phyloP scores from a whole-genome alignment of 53 echinoderm and acorn worm species.

The Hippasteria phrygiana region DNA sequence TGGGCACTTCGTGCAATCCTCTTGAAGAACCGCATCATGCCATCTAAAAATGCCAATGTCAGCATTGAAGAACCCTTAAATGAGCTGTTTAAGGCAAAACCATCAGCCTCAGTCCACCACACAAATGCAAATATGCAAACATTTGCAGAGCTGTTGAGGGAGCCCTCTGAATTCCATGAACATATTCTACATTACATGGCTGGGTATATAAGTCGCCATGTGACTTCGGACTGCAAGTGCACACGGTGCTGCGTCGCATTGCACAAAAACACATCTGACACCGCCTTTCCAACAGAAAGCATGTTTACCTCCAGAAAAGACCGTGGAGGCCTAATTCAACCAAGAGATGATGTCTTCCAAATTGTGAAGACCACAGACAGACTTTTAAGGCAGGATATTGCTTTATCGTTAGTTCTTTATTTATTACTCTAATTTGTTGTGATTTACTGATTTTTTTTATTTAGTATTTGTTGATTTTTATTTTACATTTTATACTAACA shows the following conservation, averaged over 20 bases:
- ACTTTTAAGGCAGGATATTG: conserved; percentile 7
- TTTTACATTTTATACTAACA: no score
- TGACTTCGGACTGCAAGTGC: conserved; percentile 51
- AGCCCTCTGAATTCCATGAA: conserved; percentile 63
- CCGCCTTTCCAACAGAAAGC: not conserved
- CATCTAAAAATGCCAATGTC: conserved; percentile 61
- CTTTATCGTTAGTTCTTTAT: not conserved
- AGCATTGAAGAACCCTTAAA: conserved; percentile 48
- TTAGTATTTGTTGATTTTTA: no score
- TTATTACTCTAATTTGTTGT: no score
- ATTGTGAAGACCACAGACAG: conserved; percentile 37
- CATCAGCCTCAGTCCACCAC: conserved; percentile 1
- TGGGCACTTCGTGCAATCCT: conserved; percentile 73
- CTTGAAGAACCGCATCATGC: conserved; percentile 37
- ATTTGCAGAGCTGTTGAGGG: conserved; percentile 51
- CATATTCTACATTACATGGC: conserved; percentile 58
- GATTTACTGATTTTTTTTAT: no score
- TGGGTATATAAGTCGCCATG: conserved; percentile 42
- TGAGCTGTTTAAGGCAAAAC: conserved; percentile 8
- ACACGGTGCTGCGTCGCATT: conserved; percentile 63
- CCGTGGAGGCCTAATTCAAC: conserved; percentile 63
- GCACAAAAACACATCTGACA: conserved; percentile 43
- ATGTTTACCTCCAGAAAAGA: conserved; percentile 34
- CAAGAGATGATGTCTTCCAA: conserved; percentile 62
- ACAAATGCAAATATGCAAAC: conserved; percentile 25